Percentiles rank a stretch among this genome's conserved stretches.
Conservation (phyloP, 2,888 invertebrate genomes). For the Horisme vitalbata region DNA sequence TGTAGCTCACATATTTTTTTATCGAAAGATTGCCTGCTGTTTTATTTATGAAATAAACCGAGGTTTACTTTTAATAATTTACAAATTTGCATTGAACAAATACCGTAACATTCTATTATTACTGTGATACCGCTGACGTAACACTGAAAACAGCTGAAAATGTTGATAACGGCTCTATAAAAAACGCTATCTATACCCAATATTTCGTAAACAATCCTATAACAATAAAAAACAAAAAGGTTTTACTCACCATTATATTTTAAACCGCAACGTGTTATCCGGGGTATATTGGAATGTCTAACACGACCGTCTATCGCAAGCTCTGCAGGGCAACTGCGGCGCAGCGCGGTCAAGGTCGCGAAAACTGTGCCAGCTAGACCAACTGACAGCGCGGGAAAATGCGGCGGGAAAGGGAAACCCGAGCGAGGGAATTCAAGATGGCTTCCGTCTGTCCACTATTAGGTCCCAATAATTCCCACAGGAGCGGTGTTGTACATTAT, state of each 20-base stretch:
- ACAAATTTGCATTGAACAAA: constrained; percentile 9
- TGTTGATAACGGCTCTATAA: not conserved
- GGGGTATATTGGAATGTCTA: constrained; percentile 26
- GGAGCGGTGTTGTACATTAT: too few relatives aligned
- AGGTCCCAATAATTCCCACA: too few relatives aligned
- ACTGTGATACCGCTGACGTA: constrained; percentile 28
- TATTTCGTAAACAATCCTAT: not conserved
- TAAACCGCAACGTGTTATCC: constrained; percentile 48
- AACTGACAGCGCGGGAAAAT: constrained; percentile 68
- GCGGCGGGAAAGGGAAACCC: constrained; percentile 41
- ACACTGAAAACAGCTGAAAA: constrained; percentile 27
- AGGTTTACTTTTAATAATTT: not conserved
- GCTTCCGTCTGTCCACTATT: not conserved
- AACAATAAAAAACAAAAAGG: not conserved
- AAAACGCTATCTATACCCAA: not conserved
- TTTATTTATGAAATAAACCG: too few relatives aligned
- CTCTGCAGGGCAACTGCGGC: constrained; percentile 69
- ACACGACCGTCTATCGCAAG: constrained; percentile 49
- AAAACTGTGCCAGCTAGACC: constrained; percentile 72
- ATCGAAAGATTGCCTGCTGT: too few relatives aligned
- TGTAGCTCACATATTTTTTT: too few relatives aligned
- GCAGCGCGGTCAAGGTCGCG: constrained; percentile 69
- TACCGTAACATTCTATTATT: constrained; percentile 27
- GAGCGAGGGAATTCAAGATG: constrained; percentile 14
- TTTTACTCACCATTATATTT: constrained; percentile 67